Base-by-base conservation (phyloP, 2,888 invertebrate species). In the Ctena decussata region DNA sequence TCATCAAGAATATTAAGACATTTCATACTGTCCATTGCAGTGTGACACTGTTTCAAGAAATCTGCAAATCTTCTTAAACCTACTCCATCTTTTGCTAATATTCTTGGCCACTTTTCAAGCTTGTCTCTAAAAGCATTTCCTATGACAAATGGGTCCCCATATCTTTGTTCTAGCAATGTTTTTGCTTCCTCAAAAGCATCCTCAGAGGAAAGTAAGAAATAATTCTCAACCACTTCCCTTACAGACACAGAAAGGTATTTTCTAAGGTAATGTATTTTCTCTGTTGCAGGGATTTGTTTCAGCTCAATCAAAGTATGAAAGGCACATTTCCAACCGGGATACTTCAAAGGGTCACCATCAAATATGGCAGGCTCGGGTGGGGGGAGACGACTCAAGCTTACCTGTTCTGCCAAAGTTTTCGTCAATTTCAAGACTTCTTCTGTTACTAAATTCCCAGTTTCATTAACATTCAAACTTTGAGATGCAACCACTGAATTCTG, bases 101-200 rank as follows among this genome's bases (percentile, higher is more conserved):
- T n/a, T 71, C 77, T 85, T 6, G 89, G 87, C 89, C 89, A 89
- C 24, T 24, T 49, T 32, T 89, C 87, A 15, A 89, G 60, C 35
- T 87, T 87, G 46, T 87, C 80, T 37, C 84, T 74, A 46, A 89
- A 88, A 8, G 89, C 87, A 27, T 88, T 82, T 21, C 65, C 69
- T 1, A 90, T 70, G 0, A 82, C 60, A 75, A 86, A 89, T 35
- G 82, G 84, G 37, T 86, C 73, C 15, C 90, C 88, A 71, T 77
- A 90, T n/a, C 88, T 53, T 65, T 88, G 69, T 18, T 87, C 80
- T 21, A 90, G 79, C 30, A 88, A 12, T 3, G 41, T 71, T 41
- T 74, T 72, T 2, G 90, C 89, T 15, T 82, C 53, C 8, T 80
- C 80, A 75, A 72, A 89, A 0, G 86, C 87, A 21, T 37, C 24